phyloP scores from a whole-genome alignment of 2,888 invertebrate species.

The Amblyjoppa proteus region DNA sequence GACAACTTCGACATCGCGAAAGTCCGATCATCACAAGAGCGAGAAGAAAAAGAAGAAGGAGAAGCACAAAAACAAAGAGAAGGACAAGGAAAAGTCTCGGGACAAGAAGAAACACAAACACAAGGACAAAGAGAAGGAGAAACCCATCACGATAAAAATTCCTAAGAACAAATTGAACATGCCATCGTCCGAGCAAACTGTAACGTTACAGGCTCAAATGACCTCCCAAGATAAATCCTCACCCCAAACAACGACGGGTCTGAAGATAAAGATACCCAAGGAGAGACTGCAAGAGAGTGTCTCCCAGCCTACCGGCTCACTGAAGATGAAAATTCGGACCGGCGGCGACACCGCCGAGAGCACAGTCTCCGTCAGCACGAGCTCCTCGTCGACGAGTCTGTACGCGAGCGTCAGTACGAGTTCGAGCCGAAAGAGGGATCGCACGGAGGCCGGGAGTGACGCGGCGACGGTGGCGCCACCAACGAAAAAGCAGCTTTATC shows the following conservation, averaged over 20 bases:
- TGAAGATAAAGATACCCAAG: constrained; percentile 94
- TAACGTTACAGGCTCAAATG: constrained; percentile 29
- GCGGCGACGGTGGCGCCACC: constrained; percentile 38
- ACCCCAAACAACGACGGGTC: constrained; percentile 82
- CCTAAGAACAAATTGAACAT: constrained; percentile 87
- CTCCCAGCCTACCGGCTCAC: constrained; percentile 77
- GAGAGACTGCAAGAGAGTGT: constrained; percentile 87
- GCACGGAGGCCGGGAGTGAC: constrained; percentile 51
- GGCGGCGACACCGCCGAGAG: constrained; percentile 72
- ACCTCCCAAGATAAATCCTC: constrained; percentile 77
- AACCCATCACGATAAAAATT: constrained; percentile 89
- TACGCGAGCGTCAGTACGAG: constrained; percentile 48
- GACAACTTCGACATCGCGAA: constrained; percentile 72
- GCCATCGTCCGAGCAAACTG: constrained; percentile 70
- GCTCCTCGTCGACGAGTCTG: constrained; percentile 10
- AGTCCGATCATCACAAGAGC: constrained; percentile 82
- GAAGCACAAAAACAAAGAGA: constrained; percentile 92
- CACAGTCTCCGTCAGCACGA: constrained; percentile 54
- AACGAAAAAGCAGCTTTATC: constrained; percentile 64
- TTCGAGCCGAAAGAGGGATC: constrained; percentile 58
- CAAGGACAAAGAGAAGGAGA: constrained; percentile 88
- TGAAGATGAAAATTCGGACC: constrained; percentile 94
- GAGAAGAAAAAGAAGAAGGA: constrained; percentile 93
- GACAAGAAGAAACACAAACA: constrained; percentile 93
- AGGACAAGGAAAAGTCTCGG: constrained; percentile 84